phyloP scores from a whole-genome alignment of 2,797 vertebrate genomes.

The Myripristis murdjan region DNA sequence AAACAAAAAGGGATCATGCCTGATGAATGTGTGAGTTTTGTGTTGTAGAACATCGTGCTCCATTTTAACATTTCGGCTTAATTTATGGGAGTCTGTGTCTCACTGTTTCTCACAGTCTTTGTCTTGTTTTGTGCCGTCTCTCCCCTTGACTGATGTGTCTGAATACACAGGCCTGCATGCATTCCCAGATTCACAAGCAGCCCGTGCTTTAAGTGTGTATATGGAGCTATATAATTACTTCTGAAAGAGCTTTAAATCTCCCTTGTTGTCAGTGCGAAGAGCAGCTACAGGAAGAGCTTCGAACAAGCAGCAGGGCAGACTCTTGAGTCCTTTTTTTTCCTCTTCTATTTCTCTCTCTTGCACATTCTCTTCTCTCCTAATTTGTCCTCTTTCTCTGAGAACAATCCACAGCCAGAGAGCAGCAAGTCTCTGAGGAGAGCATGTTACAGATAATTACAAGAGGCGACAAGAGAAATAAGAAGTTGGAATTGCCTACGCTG shows the following conservation, averaged over 20 bases:
- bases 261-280: constrained; percentile 34
- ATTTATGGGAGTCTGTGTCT: background rate
- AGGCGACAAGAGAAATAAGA: constrained; percentile 24
- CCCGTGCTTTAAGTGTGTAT: constrained; percentile 30
- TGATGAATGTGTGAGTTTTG: constrained; percentile 34
- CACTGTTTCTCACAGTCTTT: background rate
- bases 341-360: constrained; percentile 2
- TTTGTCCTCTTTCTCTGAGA: constrained; percentile 28
- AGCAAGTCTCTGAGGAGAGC: constrained; percentile 18
- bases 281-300: constrained; percentile 13
- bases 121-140: constrained; percentile 2
- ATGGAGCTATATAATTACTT: constrained; percentile 57
- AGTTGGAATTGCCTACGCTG: constrained; percentile 30
- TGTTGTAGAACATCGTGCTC: background rate
- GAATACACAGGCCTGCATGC: background rate
- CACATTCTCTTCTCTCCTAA: constrained; percentile 10
- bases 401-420: background rate
- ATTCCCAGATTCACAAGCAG: constrained; percentile 21
- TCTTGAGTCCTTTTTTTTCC: constrained; percentile 2
- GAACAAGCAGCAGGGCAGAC: constrained; percentile 33
- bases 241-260: constrained; percentile 70
- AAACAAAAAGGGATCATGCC: constrained; percentile 29
- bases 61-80: background rate
- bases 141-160: constrained; percentile 12
- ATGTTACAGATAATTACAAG: constrained; percentile 41